Evolutionary conservation across 2,888 invertebrate species (phyloP), one percentile per base, ranked within the genome.

Genomic region (Napeogenes sylphis): DNA sequence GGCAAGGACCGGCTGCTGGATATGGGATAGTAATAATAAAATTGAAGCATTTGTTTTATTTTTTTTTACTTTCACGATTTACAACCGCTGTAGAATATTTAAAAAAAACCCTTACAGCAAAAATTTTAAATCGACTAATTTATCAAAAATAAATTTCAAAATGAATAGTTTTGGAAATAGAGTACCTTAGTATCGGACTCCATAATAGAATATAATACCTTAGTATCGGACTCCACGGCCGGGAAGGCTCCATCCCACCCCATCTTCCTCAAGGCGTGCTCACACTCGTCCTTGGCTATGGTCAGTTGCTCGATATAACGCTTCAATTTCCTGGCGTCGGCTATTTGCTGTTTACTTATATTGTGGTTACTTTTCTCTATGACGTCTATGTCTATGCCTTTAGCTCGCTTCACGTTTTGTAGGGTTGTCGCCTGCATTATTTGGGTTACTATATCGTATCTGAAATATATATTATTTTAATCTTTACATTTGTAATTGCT

Each of bases 341-440:
- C 91, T 51, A 95, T 90, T 78, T 97, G 97, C 42, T 96, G 94
- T 73, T 96, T 95, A 61, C 94, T 92, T 70, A 94, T 75, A 59
- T 92, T 92, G 55, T 90, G 90, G n/a, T 91, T 84, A 59, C 87
- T 82, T 66, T 92, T 92, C 56, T 91, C 91, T 45, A 82, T 84
- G 0, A 84, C 77, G 70, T 95, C 95, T 51, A 92, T 89, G 75
- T 95, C 94, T 47, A 94, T 89, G 55, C 96, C 97, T 88, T 96
- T 95, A 5, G 96, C 94, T 73, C 96, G 92, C 85, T 97, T 97
- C 66, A 97, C 91, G 79, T 97, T 97, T 85, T 97, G 96, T 70
- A 97, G 92, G 1, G 97, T 96, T 14, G 97, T 97, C 0, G 97
- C 97, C 91, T 98, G 97, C 95, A 98, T 97, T 73, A 98, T 95